Percentiles rank a stretch among this genome's conserved stretches.
These are phyloP conservation scores for Ophion slaviceki DNA, from an alignment of 2,888 invertebrate species.

Conservation along the genomic window DNA sequence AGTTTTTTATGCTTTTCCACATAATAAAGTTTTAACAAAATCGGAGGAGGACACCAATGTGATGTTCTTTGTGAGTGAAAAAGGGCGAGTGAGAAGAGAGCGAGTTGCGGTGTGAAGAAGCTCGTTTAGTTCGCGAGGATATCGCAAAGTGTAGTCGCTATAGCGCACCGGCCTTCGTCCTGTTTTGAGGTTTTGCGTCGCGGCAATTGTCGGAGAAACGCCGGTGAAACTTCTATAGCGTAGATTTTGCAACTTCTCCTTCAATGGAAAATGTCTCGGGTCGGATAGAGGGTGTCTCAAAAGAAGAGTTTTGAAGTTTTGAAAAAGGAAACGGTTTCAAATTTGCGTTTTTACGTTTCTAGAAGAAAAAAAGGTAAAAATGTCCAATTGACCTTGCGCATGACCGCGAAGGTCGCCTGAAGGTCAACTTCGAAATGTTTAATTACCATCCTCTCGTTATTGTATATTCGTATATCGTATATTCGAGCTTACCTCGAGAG, in stretches of 20 bases:
- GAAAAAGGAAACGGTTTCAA: no score
- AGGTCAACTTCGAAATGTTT: background rate
- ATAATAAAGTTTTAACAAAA: no score
- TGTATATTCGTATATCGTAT: background rate
- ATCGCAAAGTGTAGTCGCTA: conserved; percentile 28
- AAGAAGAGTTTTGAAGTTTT: no score
- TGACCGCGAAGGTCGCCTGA: background rate
- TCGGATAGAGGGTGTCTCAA: background rate
- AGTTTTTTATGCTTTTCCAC: no score
- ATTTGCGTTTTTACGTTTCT: no score
- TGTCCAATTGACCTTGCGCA: no score
- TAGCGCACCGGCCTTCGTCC: conserved; percentile 43
- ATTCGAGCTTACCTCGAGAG: background rate
- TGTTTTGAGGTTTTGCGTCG: conserved; percentile 54
- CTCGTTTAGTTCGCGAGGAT: conserved; percentile 58
- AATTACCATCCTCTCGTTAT: background rate
- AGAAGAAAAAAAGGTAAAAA: no score
- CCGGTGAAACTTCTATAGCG: conserved; percentile 41
- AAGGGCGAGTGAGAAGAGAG: conserved; percentile 23
- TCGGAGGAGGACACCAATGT: no score
- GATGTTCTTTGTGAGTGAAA: background rate
- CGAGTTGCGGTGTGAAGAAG: conserved; percentile 47
- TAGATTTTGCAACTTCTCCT: conserved; percentile 29
- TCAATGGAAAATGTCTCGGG: conserved; percentile 9
- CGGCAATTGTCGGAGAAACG: conserved; percentile 30